Evolutionary conservation across 64 coral and sea anemone species (phyloP), one percentile per base, ranked within the genome.

Genomic region (Trachythela sp.): DNA sequence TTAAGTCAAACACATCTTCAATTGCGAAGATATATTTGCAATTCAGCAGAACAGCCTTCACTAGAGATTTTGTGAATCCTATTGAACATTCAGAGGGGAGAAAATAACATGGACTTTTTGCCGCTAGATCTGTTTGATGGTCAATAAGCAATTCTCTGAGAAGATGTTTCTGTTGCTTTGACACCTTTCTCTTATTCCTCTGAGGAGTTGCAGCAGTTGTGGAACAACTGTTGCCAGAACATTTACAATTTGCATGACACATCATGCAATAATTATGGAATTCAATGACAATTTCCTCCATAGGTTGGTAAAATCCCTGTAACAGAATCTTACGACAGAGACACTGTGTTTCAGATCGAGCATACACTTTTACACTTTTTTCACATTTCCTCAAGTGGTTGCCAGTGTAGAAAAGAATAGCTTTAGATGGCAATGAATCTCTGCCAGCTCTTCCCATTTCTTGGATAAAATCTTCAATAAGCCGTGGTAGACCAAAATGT

Each of bases 241-340:
- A 92, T 88, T 83, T 84, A 58, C 91, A 92, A 56, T 83, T 70
- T 54, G 88, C 88, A 58, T 88, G 86, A 50, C 84, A 91, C 36
- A 86, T 85, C 37, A 91, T 70, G 54, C 90, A 91, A 51, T 84
- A 91, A 48, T 86, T n/a, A n/a, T n/a, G n/a, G n/a, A n/a, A n/a
- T n/a, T n/a, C n/a, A n/a, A n/a, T n/a, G n/a, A n/a, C n/a, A n/a
- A n/a, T n/a, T n/a, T n/a, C n/a, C n/a, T n/a, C n/a, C n/a, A n/a
- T n/a, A n/a, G n/a, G n/a, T 52, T 49, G 48, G 48, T 15, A 7
- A 70, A 26, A 32, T 22, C 5, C 24, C 24, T 8, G 20, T 8
- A 26, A 7, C 24, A 8, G 8, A 70, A 70, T 70, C 8, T 26
- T 22, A 6, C 30, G 5, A 6, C 64, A 9, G 4, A 70, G 24